Base-by-base conservation (phyloP, 1,140 invertebrate genomes). In the Ctenoplectra terminalis region DNA sequence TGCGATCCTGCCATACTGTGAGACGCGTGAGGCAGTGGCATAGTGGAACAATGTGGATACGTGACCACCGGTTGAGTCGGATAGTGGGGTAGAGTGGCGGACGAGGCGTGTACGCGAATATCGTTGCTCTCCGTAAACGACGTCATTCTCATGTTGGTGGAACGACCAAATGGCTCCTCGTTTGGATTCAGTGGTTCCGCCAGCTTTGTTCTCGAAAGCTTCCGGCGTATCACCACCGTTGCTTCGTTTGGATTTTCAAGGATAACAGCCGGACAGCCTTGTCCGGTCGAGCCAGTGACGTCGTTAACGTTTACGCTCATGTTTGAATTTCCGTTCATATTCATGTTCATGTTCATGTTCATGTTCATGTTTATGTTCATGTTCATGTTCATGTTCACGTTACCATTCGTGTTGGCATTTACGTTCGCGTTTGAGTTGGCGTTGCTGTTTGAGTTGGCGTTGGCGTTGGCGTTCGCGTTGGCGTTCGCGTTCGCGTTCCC, bases 111-210 rank as follows among this genome's bases (percentile, higher is more conserved):
- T 26, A 91, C 90, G n/a, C 92, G 92, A 23, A 95, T 83, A 74
- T 94, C 94, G 82, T 91, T 95, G 77, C 93, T 94, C 54, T 97
- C 96, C 2, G 96, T 96, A 90, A 97, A 97, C 23, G 96, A 97
- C 31, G 96, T 97, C 95, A 97, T 96, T 58, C 95, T 93, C 96
- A 97, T 97, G 86, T 97, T 97, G 17, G 96, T 97, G 2, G 95
- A 95, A 17, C 96, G 93, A 6, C 96, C 95, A 85, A 96, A 96
- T 0, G 96, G 95, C 83, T 96, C 96, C 85, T 96, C 96, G 82
- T 95, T 95, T 0, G 87, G 90, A 86, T 91, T 93, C 69, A 90
- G 63, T 20, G 92, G 90, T 56, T 90, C 94, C 76, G 84, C 93
- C 1, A 92, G 81, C 89, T 95, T 94, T 52, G 93, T 89, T 72